These are phyloP conservation scores for Brevimyrus niger DNA, from an alignment of 2,113 vertebrate species.

Conservation along the genomic window DNA sequence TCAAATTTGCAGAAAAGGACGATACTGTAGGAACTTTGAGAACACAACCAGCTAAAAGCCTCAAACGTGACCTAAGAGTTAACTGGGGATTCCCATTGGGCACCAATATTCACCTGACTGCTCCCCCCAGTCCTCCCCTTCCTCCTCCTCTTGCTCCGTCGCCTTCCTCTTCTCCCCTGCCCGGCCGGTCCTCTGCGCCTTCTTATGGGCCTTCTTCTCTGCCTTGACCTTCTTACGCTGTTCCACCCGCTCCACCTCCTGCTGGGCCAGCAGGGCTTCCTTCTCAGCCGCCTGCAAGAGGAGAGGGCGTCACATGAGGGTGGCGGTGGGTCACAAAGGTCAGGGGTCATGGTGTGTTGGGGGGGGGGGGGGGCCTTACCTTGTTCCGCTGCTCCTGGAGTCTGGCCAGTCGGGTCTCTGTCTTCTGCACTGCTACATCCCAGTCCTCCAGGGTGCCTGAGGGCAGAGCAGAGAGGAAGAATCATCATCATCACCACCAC, in stretches of 20 bases:
- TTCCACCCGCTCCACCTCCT: slow-evolving; percentile 73
- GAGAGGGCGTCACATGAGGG: neutral
- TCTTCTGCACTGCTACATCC: slow-evolving; percentile 89
- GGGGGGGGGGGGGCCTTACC: slow-evolving; percentile 47
- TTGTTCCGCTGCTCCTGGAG: slow-evolving; percentile 85
- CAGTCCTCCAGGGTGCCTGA: slow-evolving; percentile 89
- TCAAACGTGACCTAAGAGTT: neutral
- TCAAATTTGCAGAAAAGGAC: neutral
- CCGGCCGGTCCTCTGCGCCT: slow-evolving; percentile 53
- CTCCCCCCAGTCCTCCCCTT: slow-evolving; percentile 70
- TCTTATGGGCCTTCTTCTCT: slow-evolving; percentile 77
- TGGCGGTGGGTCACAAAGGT: neutral
- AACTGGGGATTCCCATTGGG: neutral
- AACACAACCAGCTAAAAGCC: neutral
- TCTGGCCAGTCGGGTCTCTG: slow-evolving; percentile 73
- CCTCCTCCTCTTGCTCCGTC: slow-evolving; percentile 59
- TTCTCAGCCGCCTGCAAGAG: slow-evolving; percentile 74
- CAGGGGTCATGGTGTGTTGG: neutral
- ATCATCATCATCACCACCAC: too few species aligned
- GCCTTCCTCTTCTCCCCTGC: slow-evolving; percentile 69
- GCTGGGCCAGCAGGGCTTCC: slow-evolving; percentile 72
- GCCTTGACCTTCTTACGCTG: slow-evolving; percentile 68
- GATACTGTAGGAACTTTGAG: neutral
- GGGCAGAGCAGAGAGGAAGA: neutral
- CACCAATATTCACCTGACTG: slow-evolving; percentile 59